Conservation (phyloP, 1,140 invertebrate genomes). For the Glossosoma conforme region DNA sequence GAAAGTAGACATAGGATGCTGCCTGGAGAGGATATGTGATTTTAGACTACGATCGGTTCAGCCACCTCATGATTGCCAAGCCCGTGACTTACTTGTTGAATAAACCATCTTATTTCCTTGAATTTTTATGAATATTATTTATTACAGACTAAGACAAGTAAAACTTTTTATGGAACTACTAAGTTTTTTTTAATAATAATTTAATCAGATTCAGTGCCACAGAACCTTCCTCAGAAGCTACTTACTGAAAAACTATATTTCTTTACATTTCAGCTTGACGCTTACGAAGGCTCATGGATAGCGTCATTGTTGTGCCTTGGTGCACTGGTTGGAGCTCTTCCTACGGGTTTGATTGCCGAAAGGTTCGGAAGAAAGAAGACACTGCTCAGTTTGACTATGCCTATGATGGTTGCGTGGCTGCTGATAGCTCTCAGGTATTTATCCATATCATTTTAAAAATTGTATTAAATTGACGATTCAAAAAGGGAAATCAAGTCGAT, state of each 20-base stretch:
- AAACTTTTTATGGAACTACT: too few relatives aligned
- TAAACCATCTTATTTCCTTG: conserved; percentile 7
- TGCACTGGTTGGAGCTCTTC: conserved; percentile 51
- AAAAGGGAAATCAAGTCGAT: too few relatives aligned
- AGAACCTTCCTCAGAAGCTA: too few relatives aligned
- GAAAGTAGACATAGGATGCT: too few relatives aligned
- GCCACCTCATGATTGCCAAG: too few relatives aligned
- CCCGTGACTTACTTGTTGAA: too few relatives aligned
- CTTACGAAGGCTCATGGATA: conserved; percentile 49
- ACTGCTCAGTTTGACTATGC: conserved; percentile 52
- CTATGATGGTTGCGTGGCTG: conserved; percentile 58
- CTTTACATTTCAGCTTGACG: conserved; percentile 13
- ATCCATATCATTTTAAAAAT: not conserved
- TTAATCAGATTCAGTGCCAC: too few relatives aligned
- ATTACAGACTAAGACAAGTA: too few relatives aligned
- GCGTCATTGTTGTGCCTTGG: conserved; percentile 53
- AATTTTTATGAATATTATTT: conserved; percentile 5
- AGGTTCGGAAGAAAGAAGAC: conserved; percentile 60
- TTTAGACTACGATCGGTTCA: too few relatives aligned
- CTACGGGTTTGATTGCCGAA: conserved; percentile 57
- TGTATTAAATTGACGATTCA: too few relatives aligned
- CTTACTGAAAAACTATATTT: too few relatives aligned
- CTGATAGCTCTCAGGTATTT: conserved; percentile 53
- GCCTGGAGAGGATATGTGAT: too few relatives aligned
- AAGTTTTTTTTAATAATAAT: not conserved